A percentile compares a stretch with the other conserved stretches of the same genome.
phyloP scores from a whole-genome alignment of 2,797 vertebrate genomes.

The Varecia variegata region DNA sequence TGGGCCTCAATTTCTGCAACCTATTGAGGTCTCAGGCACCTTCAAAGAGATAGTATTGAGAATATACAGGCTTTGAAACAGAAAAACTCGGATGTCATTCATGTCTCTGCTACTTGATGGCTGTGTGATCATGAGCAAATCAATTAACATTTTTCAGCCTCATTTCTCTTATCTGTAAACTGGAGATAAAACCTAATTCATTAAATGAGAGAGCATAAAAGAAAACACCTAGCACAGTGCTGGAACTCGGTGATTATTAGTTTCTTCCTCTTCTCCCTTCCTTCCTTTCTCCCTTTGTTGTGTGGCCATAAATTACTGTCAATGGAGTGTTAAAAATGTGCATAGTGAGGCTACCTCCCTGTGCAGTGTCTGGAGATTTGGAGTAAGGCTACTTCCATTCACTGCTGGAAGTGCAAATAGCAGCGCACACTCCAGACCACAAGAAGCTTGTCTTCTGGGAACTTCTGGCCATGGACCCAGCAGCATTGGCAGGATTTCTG shows the following conservation, averaged over 20 bases:
- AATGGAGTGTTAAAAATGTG: background rate
- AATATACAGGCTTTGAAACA: background rate
- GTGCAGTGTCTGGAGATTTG: background rate
- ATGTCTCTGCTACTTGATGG: background rate
- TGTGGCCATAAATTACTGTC: background rate
- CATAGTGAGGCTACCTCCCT: background rate
- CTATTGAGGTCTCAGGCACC: background rate
- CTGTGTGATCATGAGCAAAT: background rate
- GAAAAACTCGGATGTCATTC: background rate
- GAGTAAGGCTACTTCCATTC: background rate
- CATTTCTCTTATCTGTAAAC: background rate
- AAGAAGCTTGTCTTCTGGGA: background rate
- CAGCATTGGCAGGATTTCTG: background rate
- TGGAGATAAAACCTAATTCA: background rate
- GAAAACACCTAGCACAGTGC: background rate
- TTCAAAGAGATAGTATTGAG: background rate
- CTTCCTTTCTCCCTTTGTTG: background rate
- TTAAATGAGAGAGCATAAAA: background rate
- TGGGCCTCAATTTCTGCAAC: background rate
- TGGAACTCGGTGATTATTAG: background rate
- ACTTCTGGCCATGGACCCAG: background rate
- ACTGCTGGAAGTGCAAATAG: background rate
- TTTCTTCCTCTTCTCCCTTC: background rate
- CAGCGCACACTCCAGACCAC: background rate
- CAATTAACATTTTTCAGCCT: background rate